Evolutionary conservation across 1,140 invertebrate species (phyloP), one percentile per base, ranked within the genome.

Genomic region (Neoseiulus cucumeris): DNA sequence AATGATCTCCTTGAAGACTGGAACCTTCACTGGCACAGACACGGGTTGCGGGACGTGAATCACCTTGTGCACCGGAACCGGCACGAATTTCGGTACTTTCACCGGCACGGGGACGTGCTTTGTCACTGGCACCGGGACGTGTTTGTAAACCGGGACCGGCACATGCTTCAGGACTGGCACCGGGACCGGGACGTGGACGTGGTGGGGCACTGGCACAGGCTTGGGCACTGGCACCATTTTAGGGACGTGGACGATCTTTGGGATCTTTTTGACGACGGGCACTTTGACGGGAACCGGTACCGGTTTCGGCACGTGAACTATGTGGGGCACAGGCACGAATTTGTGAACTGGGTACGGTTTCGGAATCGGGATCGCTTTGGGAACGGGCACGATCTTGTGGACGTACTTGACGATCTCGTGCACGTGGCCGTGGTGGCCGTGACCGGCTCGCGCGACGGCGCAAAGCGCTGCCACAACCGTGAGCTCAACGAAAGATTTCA

Each of bases 41-140:
- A 70, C 69, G 25, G 71, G 71, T 64, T 71, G 70, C 18, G 72
- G 72, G 12, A 72, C 70, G 55, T 72, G 71, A 65, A 72, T 70
- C 41, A 72, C 42, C 65, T 72, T 72, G 14, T 72, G 71, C 6
- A 72, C 66, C 20, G 72, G 71, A 17, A 72, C 71, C 6, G 71
- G 71, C 9, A 72, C 65, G 66, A 71, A 69, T 64, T 72, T 72
- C 25, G 70, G 69, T 45, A 72, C 69, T 59, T 72, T 71, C 6
- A 72, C 65, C 29, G 72, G 72, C 20, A 70, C 64, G 7, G 71
- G 70, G 1, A 71, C 68, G 65, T 69, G 70, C 5, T 71, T 70
- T 28, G 65, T 70, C n/a, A 70, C 68, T 7, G 69, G 69, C 7
- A 70, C 67, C 14, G 68, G 69, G 42, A 70, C 33, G 12, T 67